These are phyloP conservation scores for Tragelaphus scriptus DNA, from an alignment of 2,113 vertebrate species.

Conservation along the genomic window DNA sequence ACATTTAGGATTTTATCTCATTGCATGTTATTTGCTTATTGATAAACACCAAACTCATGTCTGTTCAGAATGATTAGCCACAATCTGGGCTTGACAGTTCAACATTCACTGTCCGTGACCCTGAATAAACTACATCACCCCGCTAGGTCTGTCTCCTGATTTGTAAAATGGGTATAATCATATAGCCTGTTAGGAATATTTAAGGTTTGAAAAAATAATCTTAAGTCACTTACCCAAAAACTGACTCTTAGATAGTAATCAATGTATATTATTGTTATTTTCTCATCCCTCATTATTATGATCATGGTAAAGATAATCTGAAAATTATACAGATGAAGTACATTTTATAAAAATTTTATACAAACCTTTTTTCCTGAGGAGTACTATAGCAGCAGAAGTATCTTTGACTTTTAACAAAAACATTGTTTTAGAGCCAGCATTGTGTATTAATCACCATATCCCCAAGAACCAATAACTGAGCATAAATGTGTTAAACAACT, in stretches of 20 bases:
- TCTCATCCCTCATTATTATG: background rate
- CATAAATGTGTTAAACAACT: background rate
- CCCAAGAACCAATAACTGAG: background rate
- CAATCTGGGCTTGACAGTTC: background rate
- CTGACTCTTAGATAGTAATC: background rate
- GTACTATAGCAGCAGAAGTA: background rate
- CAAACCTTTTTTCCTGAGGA: background rate
- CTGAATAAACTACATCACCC: background rate
- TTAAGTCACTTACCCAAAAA: background rate
- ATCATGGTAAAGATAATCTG: background rate
- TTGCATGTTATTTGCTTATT: background rate
- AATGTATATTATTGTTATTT: background rate
- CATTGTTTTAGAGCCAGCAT: background rate
- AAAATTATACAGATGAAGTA: background rate
- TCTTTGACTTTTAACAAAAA: constrained; percentile 6
- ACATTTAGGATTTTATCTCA: background rate
- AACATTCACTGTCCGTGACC: background rate
- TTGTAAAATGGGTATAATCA: background rate
- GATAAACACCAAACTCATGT: background rate
- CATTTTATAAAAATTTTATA: background rate
- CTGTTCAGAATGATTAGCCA: background rate
- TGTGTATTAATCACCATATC: background rate
- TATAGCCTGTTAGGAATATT: background rate
- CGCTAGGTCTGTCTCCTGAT: background rate
- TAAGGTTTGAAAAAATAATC: background rate